Percentiles rank a stretch among this genome's conserved stretches.
phyloP scores from a whole-genome alignment of 2,797 vertebrate species.

The Pagetopsis macropterus region DNA sequence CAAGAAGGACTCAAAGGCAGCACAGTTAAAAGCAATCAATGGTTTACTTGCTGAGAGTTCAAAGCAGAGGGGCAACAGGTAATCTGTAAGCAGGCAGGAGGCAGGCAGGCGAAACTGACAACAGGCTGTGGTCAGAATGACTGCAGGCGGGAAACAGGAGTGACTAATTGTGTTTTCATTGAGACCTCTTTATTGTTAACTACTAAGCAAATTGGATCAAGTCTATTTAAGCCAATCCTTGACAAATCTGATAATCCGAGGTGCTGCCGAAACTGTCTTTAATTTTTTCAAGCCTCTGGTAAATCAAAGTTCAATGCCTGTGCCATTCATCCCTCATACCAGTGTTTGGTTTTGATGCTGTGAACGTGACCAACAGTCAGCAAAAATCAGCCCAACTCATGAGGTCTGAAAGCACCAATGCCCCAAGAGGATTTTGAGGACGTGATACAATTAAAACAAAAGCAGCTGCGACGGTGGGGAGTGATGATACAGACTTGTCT shows the following conservation, averaged over 20 bases:
- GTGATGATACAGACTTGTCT: slow-evolving; percentile 6
- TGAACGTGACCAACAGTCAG: slow-evolving; percentile 26
- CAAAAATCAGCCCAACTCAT: slow-evolving; percentile 15
- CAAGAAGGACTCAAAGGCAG: slow-evolving; percentile 13
- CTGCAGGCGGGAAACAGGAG: not conserved
- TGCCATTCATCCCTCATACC: slow-evolving; percentile 10
- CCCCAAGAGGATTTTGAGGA: slow-evolving; percentile 1
- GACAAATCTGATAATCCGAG: slow-evolving; percentile 49
- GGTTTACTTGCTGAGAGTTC: slow-evolving; percentile 19
- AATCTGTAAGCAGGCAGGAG: slow-evolving; percentile 22
- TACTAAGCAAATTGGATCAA: slow-evolving; percentile 74
- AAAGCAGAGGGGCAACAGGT: slow-evolving; percentile 14
- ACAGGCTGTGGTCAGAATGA: not conserved
- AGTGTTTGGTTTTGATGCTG: slow-evolving; percentile 14
- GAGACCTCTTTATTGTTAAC: slow-evolving; percentile 70
- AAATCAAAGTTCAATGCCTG: slow-evolving; percentile 16
- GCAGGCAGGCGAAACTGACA: not conserved
- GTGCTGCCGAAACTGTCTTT: slow-evolving; percentile 23
- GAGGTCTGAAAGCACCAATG: slow-evolving; percentile 4
- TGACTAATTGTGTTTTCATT: slow-evolving; percentile 57
- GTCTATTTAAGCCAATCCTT: slow-evolving; percentile 57
- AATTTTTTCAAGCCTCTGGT: slow-evolving; percentile 25
- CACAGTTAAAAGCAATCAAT: slow-evolving; percentile 21
- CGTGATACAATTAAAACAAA: slow-evolving; percentile 12
- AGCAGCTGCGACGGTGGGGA: not conserved